phyloP scores from a whole-genome alignment of 2,113 vertebrate species.

The Oceanodroma tethys region DNA sequence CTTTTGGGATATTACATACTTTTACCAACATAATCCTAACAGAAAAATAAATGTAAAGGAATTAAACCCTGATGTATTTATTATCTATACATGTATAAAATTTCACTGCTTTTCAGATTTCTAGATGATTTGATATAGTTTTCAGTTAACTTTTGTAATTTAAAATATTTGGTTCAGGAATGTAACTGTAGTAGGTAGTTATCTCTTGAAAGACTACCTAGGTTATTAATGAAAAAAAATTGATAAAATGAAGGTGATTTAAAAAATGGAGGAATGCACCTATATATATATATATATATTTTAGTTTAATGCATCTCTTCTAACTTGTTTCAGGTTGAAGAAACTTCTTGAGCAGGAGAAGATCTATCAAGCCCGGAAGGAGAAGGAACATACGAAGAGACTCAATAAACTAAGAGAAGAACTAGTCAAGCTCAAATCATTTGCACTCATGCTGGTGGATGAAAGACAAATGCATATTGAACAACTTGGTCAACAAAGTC shows the following conservation, averaged over 20 bases:
- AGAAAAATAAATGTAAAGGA: background rate
- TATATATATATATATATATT: rapidly evolving
- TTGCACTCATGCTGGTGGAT: conserved; percentile 95
- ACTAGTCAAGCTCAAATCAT: conserved; percentile 91
- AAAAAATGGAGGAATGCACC: background rate
- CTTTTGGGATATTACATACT: background rate
- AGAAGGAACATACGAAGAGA: conserved; percentile 86
- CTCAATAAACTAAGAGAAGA: conserved; percentile 88
- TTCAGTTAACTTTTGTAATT: background rate
- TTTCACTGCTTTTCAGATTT: background rate
- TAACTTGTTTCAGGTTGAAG: conserved; percentile 83
- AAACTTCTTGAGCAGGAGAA: conserved; percentile 95
- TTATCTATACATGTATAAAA: background rate
- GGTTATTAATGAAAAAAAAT: background rate
- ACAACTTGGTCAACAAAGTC: conserved; percentile 88
- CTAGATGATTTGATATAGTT: background rate
- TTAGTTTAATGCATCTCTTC: background rate
- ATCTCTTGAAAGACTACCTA: background rate
- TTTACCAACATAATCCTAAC: background rate
- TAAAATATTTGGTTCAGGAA: background rate
- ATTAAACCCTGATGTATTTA: background rate
- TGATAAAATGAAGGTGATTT: background rate
- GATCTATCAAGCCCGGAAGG: conserved; percentile 86
- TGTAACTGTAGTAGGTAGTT: background rate
- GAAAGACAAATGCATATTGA: conserved; percentile 92